Percentiles rank a stretch among this genome's conserved stretches.
Evolutionary conservation across 2,113 vertebrate species (phyloP).

Genomic region (Rhinopomastus cyanomelas): DNA sequence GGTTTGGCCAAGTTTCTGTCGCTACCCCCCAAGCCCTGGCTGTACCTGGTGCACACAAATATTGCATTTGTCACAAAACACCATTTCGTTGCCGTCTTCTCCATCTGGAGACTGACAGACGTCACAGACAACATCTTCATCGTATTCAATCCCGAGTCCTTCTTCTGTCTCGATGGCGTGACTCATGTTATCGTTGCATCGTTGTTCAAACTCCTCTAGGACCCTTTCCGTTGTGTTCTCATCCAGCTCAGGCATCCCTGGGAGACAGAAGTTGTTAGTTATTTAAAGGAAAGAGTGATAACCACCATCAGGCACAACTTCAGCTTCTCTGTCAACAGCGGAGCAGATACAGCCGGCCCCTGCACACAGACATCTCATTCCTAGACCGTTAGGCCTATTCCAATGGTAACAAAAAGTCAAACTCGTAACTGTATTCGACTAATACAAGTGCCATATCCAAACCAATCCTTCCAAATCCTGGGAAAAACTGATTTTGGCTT

Average conservation of each 20-base stretch:
- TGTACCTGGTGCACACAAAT: conserved; percentile 97
- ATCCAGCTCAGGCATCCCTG: conserved; percentile 84
- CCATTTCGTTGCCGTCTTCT: conserved; percentile 98
- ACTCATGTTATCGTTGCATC: conserved; percentile 91
- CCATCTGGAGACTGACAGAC: conserved; percentile 96
- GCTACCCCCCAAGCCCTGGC: not conserved
- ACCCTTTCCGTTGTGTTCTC: conserved; percentile 91
- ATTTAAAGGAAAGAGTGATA: not conserved
- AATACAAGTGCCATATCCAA: not conserved
- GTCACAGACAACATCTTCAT: conserved; percentile 97
- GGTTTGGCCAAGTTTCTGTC: not conserved
- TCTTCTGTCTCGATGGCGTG: conserved; percentile 94
- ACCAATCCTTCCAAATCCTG: not conserved
- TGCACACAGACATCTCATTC: rapidly evolving
- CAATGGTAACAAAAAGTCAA: not conserved
- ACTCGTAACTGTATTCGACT: not conserved
- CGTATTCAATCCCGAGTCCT: conserved; percentile 96
- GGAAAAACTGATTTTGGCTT: not conserved
- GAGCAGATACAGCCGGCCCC: not conserved
- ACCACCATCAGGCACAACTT: not conserved
- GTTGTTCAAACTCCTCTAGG: conserved; percentile 91
- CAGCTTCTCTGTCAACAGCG: not conserved
- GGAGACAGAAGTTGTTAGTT: not conserved
- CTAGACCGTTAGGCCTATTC: not conserved
- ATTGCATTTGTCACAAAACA: conserved; percentile 99